Evolutionary conservation across 2,113 vertebrate species (phyloP).

Genomic region (Lontra canadensis): DNA sequence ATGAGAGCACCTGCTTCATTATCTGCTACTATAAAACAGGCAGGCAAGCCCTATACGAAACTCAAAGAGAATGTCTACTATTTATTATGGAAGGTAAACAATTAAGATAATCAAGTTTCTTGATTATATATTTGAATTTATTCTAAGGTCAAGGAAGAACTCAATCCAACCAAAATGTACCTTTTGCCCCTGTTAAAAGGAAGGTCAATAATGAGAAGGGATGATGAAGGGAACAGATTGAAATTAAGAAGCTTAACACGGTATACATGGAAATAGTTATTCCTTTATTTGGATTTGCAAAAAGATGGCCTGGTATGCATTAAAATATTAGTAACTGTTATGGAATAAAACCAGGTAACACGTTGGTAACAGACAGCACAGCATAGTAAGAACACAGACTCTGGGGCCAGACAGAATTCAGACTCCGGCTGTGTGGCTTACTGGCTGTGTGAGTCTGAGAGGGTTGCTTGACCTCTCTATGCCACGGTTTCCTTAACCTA

Average conservation of each 20-base stretch:
- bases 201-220: neutral
- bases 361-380: neutral
- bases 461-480: neutral
- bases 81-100: neutral
- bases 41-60: neutral
- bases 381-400: neutral
- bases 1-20: neutral
- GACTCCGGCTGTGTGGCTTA: neutral
- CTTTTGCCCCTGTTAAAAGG: neutral
- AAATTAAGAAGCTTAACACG: neutral
- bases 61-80: neutral
- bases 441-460: neutral
- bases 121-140: neutral
- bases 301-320: neutral
- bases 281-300: neutral
- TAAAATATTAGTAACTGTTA: neutral
- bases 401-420: neutral
- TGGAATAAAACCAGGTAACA: neutral
- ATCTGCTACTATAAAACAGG: neutral
- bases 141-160: neutral
- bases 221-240: neutral
- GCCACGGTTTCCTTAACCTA: neutral
- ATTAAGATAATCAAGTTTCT: neutral
- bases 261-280: neutral
- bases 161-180: neutral